Percentiles rank a stretch among this genome's conserved stretches.
phyloP scores from a whole-genome alignment of 1,140 invertebrate species.

The Drosophila aff. region DNA sequence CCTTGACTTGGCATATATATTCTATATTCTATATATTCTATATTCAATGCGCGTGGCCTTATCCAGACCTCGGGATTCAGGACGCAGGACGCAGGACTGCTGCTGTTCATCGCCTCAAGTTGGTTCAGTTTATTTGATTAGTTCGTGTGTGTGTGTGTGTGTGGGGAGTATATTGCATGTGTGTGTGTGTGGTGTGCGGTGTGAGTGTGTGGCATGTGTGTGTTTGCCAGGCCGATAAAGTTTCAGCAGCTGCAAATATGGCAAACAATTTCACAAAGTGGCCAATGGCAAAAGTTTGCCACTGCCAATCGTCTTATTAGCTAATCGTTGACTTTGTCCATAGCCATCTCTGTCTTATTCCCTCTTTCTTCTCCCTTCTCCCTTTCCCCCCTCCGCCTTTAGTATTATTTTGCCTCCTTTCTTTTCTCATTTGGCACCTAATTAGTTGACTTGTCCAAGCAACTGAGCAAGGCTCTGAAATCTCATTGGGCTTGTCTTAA shows the following conservation, averaged over 20 bases:
- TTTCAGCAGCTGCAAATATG: slow-evolving; percentile 78
- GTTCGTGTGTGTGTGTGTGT: slow-evolving; percentile 32
- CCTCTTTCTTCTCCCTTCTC: neutral
- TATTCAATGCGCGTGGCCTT: slow-evolving; percentile 50
- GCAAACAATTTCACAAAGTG: slow-evolving; percentile 83
- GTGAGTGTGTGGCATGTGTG: slow-evolving; percentile 20
- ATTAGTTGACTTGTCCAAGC: slow-evolving; percentile 55
- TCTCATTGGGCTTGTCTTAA: slow-evolving; percentile 42
- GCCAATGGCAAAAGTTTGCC: slow-evolving; percentile 70
- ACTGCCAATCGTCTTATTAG: slow-evolving; percentile 65
- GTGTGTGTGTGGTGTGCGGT: slow-evolving; percentile 19
- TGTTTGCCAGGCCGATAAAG: slow-evolving; percentile 47
- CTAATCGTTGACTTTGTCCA: slow-evolving; percentile 67
- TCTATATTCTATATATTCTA: slow-evolving; percentile 28
- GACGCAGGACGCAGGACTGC: slow-evolving; percentile 1
- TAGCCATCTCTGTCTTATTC: slow-evolving; percentile 7
- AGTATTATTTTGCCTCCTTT: slow-evolving; percentile 28
- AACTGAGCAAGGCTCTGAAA: slow-evolving; percentile 5
- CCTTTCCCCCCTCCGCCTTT: neutral
- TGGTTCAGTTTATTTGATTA: slow-evolving; percentile 76
- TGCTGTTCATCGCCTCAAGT: slow-evolving; percentile 38
- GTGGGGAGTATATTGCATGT: slow-evolving; percentile 12
- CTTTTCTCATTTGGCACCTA: slow-evolving; percentile 52
- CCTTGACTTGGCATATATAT: slow-evolving; percentile 12
- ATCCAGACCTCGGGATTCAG: slow-evolving; percentile 6